phyloP scores from a whole-genome alignment of 2,888 invertebrate genomes.

The Apocheima hispidaria region DNA sequence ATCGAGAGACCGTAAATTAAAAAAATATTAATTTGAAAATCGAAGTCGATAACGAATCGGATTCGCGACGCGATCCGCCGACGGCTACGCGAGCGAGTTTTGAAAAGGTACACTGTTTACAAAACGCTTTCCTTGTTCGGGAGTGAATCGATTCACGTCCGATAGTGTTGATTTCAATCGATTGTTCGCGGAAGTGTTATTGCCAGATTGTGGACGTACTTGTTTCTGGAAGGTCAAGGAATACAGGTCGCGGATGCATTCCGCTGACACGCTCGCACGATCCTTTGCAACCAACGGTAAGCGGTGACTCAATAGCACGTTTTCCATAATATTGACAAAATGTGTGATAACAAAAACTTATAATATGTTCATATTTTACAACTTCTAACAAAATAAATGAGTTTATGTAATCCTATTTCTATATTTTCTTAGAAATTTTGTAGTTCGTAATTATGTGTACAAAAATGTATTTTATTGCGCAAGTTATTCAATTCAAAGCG shows the following conservation, averaged over 20 bases:
- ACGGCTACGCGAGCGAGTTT: conserved; percentile 52
- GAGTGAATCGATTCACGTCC: conserved; percentile 34
- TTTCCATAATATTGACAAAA: conserved; percentile 29
- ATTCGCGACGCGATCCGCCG: conserved; percentile 43
- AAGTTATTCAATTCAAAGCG: too few relatives aligned
- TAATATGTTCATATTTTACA: conserved; percentile 8
- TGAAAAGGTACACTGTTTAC: conserved; percentile 64
- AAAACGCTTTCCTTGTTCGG: conserved; percentile 48
- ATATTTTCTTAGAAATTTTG: neutral
- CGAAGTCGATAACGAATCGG: conserved; percentile 51
- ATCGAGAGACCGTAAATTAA: conserved; percentile 41
- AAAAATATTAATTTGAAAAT: conserved; percentile 38
- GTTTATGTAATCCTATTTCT: conserved; percentile 8
- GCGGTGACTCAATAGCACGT: conserved; percentile 46
- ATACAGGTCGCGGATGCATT: conserved; percentile 51
- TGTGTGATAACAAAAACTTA: conserved; percentile 30
- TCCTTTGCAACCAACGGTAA: conserved; percentile 54
- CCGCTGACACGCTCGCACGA: conserved; percentile 46
- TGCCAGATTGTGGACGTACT: conserved; percentile 53
- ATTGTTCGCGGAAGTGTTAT: conserved; percentile 60
- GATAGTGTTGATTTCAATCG: conserved; percentile 48
- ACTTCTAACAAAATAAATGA: conserved; percentile 19
- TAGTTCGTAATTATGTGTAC: neutral
- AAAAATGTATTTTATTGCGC: neutral
- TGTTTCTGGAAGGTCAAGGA: conserved; percentile 68